These are phyloP conservation scores for Pseudeuparius sepicola DNA, from an alignment of 2,888 invertebrate genomes.

Conservation along the genomic window DNA sequence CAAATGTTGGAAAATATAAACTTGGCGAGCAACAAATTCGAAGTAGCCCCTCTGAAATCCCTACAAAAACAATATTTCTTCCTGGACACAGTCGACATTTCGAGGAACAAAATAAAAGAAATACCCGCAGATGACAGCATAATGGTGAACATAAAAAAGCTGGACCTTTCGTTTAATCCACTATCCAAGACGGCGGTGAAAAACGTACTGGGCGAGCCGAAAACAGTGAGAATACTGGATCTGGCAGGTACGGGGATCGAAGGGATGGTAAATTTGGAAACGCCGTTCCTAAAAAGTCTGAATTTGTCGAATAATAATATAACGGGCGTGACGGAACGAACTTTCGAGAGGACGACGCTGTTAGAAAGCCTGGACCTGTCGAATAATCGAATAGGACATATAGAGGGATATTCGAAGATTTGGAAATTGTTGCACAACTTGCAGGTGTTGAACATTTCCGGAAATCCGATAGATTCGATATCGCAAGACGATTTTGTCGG, in stretches of 20 bases:
- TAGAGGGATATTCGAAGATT: conserved; percentile 50
- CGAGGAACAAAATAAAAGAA: conserved; percentile 64
- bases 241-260: conserved; percentile 67
- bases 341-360: conserved; percentile 70
- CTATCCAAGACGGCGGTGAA: conserved; percentile 61
- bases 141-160: conserved; percentile 75
- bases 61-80: conserved; percentile 78
- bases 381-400: conserved; percentile 53
- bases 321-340: conserved; percentile 50
- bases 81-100: conserved; percentile 67
- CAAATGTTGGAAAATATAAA: conserved; percentile 75
- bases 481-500: conserved; percentile 67
- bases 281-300: conserved; percentile 69
- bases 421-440: conserved; percentile 65
- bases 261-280: conserved; percentile 60
- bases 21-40: conserved; percentile 65
- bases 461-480: conserved; percentile 72
- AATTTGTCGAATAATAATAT: conserved; percentile 74
- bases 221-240: conserved; percentile 73
- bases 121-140: conserved; percentile 78
- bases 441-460: conserved; percentile 66
- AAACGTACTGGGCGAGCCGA: conserved; percentile 77
- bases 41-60: conserved; percentile 67
- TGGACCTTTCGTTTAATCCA: conserved; percentile 81
- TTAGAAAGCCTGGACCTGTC: conserved; percentile 71